These are phyloP conservation scores for Clusia tigrina DNA, from an alignment of 2,888 invertebrate species.

Conservation along the genomic window DNA sequence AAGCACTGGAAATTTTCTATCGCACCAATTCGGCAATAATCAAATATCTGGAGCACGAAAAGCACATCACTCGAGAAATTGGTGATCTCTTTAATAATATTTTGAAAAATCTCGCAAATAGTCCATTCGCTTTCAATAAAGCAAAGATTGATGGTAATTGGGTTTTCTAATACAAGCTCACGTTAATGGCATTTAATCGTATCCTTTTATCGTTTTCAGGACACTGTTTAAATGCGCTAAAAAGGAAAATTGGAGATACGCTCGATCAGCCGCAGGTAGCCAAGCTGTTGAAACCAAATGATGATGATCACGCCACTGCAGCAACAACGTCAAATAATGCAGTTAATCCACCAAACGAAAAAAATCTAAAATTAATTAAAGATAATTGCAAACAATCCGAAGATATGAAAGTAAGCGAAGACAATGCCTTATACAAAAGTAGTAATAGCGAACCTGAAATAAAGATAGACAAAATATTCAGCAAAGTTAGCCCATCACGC, in stretches of 20 bases:
- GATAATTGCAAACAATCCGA: no score
- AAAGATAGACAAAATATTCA: no score
- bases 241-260: slow-evolving; percentile 40
- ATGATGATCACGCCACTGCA: not conserved
- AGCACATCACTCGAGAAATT: slow-evolving; percentile 71
- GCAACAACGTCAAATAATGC: not conserved
- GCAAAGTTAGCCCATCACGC: slow-evolving; percentile 39
- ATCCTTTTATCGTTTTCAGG: slow-evolving; percentile 34
- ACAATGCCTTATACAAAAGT: not conserved
- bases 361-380: not conserved
- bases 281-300: not conserved
- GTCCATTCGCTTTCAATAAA: slow-evolving; percentile 66
- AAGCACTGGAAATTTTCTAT: slow-evolving; percentile 86
- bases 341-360: no score
- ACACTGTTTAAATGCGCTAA: slow-evolving; percentile 45
- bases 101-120: slow-evolving; percentile 63
- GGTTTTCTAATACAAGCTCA: not conserved
- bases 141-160: slow-evolving; percentile 62
- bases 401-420: no score
- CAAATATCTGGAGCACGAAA: slow-evolving; percentile 82
- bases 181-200: slow-evolving; percentile 11
- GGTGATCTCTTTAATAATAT: slow-evolving; percentile 67
- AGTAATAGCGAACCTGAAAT: no score
- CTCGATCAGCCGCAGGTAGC: not conserved
- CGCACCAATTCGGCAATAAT: slow-evolving; percentile 89